Evolutionary conservation across 2,113 vertebrate species (phyloP).

Genomic region (Connochaetes taurinus): DNA sequence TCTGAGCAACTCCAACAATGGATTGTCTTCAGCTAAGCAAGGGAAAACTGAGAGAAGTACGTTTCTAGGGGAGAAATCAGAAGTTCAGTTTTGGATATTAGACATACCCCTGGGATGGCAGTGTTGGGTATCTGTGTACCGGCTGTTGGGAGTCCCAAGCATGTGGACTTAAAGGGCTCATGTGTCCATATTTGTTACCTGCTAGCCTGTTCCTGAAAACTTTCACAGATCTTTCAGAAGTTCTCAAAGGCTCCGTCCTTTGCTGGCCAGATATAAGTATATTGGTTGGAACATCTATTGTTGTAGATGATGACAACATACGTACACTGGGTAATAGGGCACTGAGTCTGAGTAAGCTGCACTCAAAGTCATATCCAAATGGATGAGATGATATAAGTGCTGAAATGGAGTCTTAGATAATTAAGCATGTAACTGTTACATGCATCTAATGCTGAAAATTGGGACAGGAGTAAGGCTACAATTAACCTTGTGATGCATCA

Average conservation of each 20-base stretch:
- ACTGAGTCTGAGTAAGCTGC: not conserved
- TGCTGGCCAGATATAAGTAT: not conserved
- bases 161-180: not conserved
- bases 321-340: not conserved
- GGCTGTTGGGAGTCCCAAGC: not conserved
- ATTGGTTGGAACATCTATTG: not conserved
- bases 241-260: not conserved
- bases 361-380: slow-evolving; percentile 20
- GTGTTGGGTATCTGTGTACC: not conserved
- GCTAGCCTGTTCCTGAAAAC: not conserved
- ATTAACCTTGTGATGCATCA: slow-evolving; percentile 54
- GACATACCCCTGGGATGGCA: not conserved
- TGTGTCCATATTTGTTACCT: not conserved
- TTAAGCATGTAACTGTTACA: slow-evolving; percentile 31
- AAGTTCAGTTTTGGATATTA: not conserved
- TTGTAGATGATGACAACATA: not conserved
- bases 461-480: slow-evolving; percentile 34
- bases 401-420: slow-evolving; percentile 19
- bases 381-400: not conserved
- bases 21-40: not conserved
- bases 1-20: not conserved
- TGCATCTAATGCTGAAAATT: slow-evolving; percentile 35
- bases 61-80: not conserved
- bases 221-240: not conserved
- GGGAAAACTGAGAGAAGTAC: not conserved